Percentiles rank a stretch among this genome's conserved stretches.
Conservation (phyloP, 1,140 invertebrate species). For the Zaprionus lachaisei region DNA sequence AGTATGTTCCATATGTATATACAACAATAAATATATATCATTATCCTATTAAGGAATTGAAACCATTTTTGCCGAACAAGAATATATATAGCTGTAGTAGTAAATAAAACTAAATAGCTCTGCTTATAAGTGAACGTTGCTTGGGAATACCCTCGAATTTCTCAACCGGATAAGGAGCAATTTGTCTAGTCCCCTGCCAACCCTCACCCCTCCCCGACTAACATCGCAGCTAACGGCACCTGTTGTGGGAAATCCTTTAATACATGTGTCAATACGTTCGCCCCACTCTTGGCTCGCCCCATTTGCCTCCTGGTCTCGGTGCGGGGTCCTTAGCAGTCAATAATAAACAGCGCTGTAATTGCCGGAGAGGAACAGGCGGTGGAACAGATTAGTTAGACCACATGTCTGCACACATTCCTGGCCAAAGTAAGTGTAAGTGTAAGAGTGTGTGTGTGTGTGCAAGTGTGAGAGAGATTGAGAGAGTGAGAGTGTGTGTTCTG, state of each 20-base stretch:
- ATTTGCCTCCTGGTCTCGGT: not conserved
- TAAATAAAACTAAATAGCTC: not conserved
- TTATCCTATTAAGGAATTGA: too few species aligned
- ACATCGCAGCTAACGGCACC: not conserved
- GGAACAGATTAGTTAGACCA: slow-evolving; percentile 1
- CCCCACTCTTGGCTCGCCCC: not conserved
- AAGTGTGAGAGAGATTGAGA: not conserved
- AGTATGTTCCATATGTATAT: too few species aligned
- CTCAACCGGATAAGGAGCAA: not conserved
- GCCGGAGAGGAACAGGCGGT: slow-evolving; percentile 2
- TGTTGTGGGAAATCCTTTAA: slow-evolving; percentile 3
- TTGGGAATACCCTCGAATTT: not conserved
- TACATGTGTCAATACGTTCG: slow-evolving; percentile 2
- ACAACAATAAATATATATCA: too few species aligned
- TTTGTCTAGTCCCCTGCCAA: not conserved
- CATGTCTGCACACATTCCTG: slow-evolving; percentile 4
- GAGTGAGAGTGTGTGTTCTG: not conserved
- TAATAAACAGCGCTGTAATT: slow-evolving; percentile 5
- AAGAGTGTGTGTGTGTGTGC: not conserved
- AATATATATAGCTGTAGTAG: not conserved
- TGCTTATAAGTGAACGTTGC: not conserved
- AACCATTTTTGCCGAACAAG: not conserved
- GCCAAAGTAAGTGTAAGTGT: not conserved
- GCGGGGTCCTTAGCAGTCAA: not conserved
- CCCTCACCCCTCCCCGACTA: too few species aligned